These are phyloP conservation scores for Tipula confusa DNA, from an alignment of 2,888 invertebrate genomes.

Conservation along the genomic window DNA sequence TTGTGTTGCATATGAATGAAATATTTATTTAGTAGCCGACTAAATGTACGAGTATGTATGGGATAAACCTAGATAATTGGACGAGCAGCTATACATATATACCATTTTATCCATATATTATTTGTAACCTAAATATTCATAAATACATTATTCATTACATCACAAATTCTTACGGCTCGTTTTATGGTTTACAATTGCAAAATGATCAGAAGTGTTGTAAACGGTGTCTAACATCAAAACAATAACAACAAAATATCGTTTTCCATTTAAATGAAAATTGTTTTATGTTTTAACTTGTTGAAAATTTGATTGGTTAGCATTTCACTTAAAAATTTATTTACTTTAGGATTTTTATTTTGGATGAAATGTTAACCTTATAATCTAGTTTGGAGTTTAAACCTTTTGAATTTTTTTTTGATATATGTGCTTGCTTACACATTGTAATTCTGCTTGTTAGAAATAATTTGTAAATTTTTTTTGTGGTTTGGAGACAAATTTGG, in stretches of 20 bases:
- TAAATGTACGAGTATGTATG: background rate
- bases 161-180: background rate
- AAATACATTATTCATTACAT: background rate
- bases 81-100: background rate
- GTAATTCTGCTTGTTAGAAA: background rate
- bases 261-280: background rate
- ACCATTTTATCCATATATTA: background rate
- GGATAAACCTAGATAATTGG: background rate
- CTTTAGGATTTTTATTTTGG: background rate
- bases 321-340: background rate
- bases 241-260: background rate
- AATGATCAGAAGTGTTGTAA: background rate
- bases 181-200: background rate
- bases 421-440: background rate
- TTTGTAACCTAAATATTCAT: background rate
- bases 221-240: background rate
- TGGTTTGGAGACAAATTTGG: background rate
- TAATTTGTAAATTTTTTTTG: background rate
- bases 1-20: background rate
- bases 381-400: background rate
- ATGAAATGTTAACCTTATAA: background rate
- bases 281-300: background rate
- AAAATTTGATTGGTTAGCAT: background rate
- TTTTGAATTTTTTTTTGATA: background rate
- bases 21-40: background rate